phyloP scores from a whole-genome alignment of 2,797 vertebrate genomes.

The Hippoglossus hippoglossus region DNA sequence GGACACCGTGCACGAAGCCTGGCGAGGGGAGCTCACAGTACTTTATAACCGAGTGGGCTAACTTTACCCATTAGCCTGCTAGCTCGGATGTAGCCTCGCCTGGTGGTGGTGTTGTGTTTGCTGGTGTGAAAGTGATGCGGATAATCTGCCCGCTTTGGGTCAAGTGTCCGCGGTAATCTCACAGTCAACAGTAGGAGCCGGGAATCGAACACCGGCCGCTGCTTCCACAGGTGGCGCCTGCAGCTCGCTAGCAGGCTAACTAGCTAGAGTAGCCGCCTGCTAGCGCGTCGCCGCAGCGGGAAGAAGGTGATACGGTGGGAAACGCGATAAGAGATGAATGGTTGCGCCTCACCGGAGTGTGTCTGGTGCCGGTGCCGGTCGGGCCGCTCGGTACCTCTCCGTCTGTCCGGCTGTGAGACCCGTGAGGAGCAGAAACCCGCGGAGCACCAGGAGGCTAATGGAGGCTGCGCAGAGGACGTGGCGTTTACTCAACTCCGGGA shows the following conservation, averaged over 20 bases:
- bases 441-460: not conserved
- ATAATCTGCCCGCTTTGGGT: conserved; percentile 1
- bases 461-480: not conserved
- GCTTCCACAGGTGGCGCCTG: conserved; percentile 4
- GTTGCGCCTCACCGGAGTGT: conserved; percentile 34
- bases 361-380: conserved; percentile 14
- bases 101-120: conserved; percentile 5
- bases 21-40: too few species aligned
- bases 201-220: not conserved
- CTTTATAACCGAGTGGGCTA: not conserved
- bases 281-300: conserved; percentile 35
- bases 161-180: conserved; percentile 15
- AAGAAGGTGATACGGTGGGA: not conserved
- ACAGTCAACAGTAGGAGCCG: conserved; percentile 9
- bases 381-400: not conserved
- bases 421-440: conserved; percentile 3
- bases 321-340: not conserved
- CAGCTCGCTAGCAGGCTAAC: conserved; percentile 28
- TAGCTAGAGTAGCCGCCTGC: conserved; percentile 27
- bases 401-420: not conserved
- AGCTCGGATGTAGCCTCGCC: not conserved
- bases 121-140: not conserved
- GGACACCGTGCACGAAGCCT: too few species aligned
- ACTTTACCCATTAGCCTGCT: not conserved
- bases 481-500: too few species aligned